Base-by-base conservation (phyloP, 2,888 invertebrate species). In the Lamellibrachia columna region DNA sequence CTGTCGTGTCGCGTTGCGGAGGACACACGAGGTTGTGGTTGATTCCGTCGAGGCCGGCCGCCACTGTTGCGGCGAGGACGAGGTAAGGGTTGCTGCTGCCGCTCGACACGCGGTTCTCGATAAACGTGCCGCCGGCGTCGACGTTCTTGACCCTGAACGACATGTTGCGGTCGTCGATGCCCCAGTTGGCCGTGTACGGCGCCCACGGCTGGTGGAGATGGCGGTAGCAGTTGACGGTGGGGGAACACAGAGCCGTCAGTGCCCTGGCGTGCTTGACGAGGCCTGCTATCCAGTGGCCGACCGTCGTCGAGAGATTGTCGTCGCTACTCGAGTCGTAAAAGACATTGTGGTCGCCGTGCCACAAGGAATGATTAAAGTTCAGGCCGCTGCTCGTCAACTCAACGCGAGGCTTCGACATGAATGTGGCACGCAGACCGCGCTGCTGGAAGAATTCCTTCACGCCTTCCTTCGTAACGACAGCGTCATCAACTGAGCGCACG, bases 1-100 rank as follows among this genome's bases (percentile, higher is more conserved):
- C 75, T n/a, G 15, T 75, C 75, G 75, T 75, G 22, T 75, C 75
- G 22, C 75, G 22, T 75, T 22, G 75, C 22, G 92, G 91, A 15
- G 92, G 93, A n/a, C 92, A 91, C 0, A 58, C 92, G 53, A 94
- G 92, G 28, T 92, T 92, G 52, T 92, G 91, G 15, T 55, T 53
- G 28, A 94, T 58, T 8, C 94, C 94, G 91, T 94, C 94, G 3
- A 94, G 52, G 60, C 94, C 94, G n/a, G 94, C 94, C 8, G 94
- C 94, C 7, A 94, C 55, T 52, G 93, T 94, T 7, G 93, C 94
- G 8, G 94, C 94, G 11, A 93, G 58, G 11, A 93, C 93, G 28
- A 94, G 91, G 93, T 94, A 94, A 11, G 94, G 93, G 58, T 94
- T 94, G 90, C 92, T 91, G 58, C 93, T 90, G 4, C 92, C 90